Conservation (phyloP, 2,797 vertebrate genomes). For the Hoplostethus mediterraneus region DNA sequence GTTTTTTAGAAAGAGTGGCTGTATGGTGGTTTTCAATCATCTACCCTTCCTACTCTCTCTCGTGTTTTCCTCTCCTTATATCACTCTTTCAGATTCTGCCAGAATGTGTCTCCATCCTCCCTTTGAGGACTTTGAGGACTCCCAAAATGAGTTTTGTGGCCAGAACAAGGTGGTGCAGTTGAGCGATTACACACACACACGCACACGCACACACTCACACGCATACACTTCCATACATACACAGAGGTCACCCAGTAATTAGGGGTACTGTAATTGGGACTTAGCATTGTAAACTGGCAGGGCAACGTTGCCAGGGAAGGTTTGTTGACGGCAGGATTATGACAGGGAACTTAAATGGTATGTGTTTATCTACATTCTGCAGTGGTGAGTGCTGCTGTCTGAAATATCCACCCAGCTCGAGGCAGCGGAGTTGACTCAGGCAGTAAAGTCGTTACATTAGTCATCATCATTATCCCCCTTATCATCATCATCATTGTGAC, state of each 20-base stretch:
- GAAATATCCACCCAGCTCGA: slow-evolving; percentile 68
- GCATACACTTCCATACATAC: slow-evolving; percentile 26
- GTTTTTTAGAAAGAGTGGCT: slow-evolving; percentile 49
- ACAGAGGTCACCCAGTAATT: slow-evolving; percentile 73
- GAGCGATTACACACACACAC: slow-evolving; percentile 23
- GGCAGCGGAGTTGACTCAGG: slow-evolving; percentile 50
- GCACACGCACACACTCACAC: slow-evolving; percentile 23
- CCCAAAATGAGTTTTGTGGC: slow-evolving; percentile 34
- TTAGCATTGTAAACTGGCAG: slow-evolving; percentile 72
- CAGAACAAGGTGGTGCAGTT: not conserved
- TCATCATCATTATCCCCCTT: slow-evolving; percentile 6
- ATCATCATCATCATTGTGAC: slow-evolving; percentile 14
- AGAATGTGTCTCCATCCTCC: slow-evolving; percentile 7
- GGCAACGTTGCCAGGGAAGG: slow-evolving; percentile 74
- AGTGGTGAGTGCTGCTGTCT: slow-evolving; percentile 63
- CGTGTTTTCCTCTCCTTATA: not conserved
- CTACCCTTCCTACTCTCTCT: not conserved
- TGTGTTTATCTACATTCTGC: slow-evolving; percentile 81
- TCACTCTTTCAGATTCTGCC: not conserved
- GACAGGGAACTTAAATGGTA: slow-evolving; percentile 73
- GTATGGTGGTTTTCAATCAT: slow-evolving; percentile 17
- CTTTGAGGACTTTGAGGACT: slow-evolving; percentile 1
- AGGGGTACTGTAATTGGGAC: slow-evolving; percentile 74
- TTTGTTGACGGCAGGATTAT: slow-evolving; percentile 76
- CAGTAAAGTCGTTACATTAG: slow-evolving; percentile 34